Base-by-base conservation (phyloP, 2,888 invertebrate genomes). In the Phorcus lineatus region DNA sequence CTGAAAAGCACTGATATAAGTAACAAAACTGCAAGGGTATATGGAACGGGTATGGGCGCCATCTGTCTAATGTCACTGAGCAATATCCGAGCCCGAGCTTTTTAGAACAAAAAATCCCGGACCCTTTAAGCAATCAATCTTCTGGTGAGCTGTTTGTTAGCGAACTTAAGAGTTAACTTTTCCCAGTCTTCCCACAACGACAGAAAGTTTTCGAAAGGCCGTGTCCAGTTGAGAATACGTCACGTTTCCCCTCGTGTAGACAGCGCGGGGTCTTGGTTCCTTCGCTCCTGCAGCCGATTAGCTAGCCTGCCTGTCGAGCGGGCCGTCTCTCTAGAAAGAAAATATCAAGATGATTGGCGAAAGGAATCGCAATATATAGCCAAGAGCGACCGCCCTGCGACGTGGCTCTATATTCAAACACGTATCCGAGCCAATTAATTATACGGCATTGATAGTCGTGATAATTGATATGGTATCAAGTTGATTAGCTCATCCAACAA, bases 361-460 rank as follows among this genome's bases (percentile, higher is more conserved):
- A 70, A 70, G n/a, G 70, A 70, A 19, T 70, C 36, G 36, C 70
- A 70, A 70, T 70, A 40, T 70, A 70, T 70, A 70, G 70, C 70
- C 19, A 36, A 36, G 17, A 70, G 40, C 70, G 36, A 36, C 70
- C 70, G 31, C 70, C 70, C 70, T 36, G 13, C 36, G 70, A 36
- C 70, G 70, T 40, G 70, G 36, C 70, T n/a, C 40, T 31, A 19
- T 36, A 36, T 36, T 70, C 70, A 70, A 70, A 70, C 70, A 70
- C 36, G 70, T 40, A 70, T 36, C 70, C 31, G 70, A 70, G 40
- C 70, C 70, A 70, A 70, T 70, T 70, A 70, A 70, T 70, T 70
- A 70, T 24, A 24, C 19, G 19, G n/a, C 31, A 31, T 36, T 70
- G 70, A 70, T 70, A 70, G 19, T 13, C 17, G 70, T 70, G 70